Evolutionary conservation across 2,888 invertebrate genomes (phyloP).

Genomic region (Pammene aurita): DNA sequence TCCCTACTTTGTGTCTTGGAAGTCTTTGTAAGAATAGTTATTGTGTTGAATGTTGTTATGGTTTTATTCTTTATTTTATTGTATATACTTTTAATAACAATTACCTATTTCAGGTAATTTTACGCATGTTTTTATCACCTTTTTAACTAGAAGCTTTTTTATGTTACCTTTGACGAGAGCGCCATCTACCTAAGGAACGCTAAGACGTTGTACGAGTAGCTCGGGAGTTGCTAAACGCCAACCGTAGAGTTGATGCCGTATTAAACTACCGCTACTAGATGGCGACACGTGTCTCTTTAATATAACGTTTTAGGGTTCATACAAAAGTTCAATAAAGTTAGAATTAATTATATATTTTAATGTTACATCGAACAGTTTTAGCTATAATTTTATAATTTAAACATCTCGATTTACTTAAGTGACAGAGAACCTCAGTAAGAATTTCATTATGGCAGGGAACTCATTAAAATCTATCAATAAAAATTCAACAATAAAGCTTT

Average conservation of each 20-base stretch:
- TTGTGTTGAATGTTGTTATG: no score
- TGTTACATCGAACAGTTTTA: slow-evolving; percentile 76
- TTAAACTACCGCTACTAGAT: slow-evolving; percentile 18
- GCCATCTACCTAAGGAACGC: slow-evolving; percentile 13
- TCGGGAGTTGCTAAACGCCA: neutral
- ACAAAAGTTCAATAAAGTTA: slow-evolving; percentile 22
- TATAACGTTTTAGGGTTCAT: neutral
- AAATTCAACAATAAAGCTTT: slow-evolving; percentile 80
- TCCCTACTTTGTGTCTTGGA: no score
- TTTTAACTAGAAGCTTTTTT: neutral
- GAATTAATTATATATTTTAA: slow-evolving; percentile 55
- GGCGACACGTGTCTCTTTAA: slow-evolving; percentile 13
- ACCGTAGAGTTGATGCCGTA: neutral
- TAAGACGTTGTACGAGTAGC: neutral
- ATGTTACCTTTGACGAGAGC: neutral
- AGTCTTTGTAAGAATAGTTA: no score
- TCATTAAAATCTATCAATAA: slow-evolving; percentile 77
- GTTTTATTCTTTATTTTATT: no score
- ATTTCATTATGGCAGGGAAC: slow-evolving; percentile 70
- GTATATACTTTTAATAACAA: no score
- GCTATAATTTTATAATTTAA: slow-evolving; percentile 65
- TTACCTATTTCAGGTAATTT: no score
- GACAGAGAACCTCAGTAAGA: slow-evolving; percentile 68
- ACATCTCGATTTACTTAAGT: slow-evolving; percentile 60
- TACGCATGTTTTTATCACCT: neutral